A percentile compares a stretch with the other conserved stretches of the same genome.
Evolutionary conservation across 2,797 vertebrate species (phyloP).

Genomic region (Simalia tracyae): DNA sequence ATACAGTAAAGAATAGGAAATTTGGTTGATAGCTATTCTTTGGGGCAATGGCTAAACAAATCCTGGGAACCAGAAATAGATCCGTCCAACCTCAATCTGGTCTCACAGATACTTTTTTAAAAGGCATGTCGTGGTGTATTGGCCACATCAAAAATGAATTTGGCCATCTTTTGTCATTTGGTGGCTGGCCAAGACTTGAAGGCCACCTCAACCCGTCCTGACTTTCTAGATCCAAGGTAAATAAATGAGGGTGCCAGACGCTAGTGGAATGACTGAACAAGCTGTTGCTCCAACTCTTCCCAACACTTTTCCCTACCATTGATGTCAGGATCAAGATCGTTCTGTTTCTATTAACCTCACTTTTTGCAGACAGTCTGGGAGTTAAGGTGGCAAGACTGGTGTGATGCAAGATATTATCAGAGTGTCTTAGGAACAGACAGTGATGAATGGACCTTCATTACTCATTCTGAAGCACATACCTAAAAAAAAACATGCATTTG

Average conservation of each 20-base stretch:
- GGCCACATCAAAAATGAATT: neutral
- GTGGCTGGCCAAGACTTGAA: neutral
- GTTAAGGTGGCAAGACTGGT: neutral
- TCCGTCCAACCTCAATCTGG: neutral
- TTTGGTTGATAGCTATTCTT: no score
- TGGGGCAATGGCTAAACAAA: no score
- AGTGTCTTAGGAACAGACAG: conserved; percentile 15
- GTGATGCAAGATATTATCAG: neutral
- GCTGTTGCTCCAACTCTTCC: neutral
- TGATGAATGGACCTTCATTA: conserved; percentile 30
- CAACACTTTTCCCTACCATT: neutral
- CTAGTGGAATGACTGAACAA: neutral
- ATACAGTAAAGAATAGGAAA: no score
- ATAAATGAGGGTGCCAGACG: neutral
- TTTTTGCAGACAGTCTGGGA: neutral
- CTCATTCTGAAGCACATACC: neutral
- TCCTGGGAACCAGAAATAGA: neutral
- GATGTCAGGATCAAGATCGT: neutral
- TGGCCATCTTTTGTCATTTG: neutral
- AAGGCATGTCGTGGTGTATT: neutral
- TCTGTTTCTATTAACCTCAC: conserved; percentile 31
- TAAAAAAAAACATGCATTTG: neutral
- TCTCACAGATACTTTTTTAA: neutral
- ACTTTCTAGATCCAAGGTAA: neutral
- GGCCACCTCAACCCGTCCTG: neutral